Conservation (phyloP, 2,797 vertebrate genomes). For the Aldrovandia affinis region DNA sequence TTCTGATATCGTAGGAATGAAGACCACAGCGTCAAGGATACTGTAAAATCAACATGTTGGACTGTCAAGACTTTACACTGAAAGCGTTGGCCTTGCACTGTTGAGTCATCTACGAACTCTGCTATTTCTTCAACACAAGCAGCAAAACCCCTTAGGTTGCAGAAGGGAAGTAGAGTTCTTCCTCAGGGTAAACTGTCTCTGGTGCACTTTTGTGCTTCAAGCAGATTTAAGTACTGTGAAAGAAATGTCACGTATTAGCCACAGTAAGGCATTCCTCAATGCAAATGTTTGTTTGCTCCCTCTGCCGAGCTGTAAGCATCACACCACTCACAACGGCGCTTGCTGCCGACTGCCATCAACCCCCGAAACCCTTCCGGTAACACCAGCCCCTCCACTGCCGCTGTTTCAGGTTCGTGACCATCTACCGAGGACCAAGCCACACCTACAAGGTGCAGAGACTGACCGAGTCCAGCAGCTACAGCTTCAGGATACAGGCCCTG, state of each 20-base stretch:
- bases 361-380: not conserved
- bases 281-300: not conserved
- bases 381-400: not conserved
- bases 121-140: not conserved
- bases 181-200: not conserved
- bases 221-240: not conserved
- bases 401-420: slow-evolving; percentile 84
- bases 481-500: slow-evolving; percentile 93
- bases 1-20: not conserved
- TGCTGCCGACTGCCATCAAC: no score
- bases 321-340: not conserved
- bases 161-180: not conserved
- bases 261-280: not conserved
- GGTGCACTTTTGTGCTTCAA: not conserved
- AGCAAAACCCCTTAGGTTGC: not conserved
- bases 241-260: not conserved
- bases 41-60: not conserved
- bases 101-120: not conserved
- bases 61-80: not conserved
- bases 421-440: slow-evolving; percentile 95
- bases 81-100: not conserved
- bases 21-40: not conserved
- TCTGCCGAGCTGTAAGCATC: not conserved
- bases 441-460: slow-evolving; percentile 96
- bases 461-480: slow-evolving; percentile 89